phyloP scores from a whole-genome alignment of 2,888 invertebrate species.

The Tetrapedia diversipes region DNA sequence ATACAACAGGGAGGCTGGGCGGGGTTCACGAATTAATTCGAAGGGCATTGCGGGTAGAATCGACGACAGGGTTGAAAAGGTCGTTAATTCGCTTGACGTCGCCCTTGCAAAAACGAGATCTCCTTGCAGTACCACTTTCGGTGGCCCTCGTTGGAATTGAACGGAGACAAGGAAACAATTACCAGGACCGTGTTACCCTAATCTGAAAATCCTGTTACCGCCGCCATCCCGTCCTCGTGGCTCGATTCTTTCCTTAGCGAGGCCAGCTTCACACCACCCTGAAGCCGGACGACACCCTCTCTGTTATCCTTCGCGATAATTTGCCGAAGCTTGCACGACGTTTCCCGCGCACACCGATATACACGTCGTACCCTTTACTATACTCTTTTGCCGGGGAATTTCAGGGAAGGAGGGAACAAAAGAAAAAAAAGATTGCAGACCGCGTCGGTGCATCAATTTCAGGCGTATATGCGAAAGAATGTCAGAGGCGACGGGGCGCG shows the following conservation, averaged over 20 bases:
- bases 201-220: constrained; percentile 72
- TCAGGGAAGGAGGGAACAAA: background rate
- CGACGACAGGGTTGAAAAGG: constrained; percentile 26
- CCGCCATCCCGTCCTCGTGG: constrained; percentile 54
- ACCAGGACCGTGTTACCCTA: constrained; percentile 70
- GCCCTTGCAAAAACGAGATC: constrained; percentile 23
- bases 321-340: constrained; percentile 54
- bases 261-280: constrained; percentile 52
- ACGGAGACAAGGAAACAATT: constrained; percentile 72
- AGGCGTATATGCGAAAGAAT: constrained; percentile 20
- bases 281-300: constrained; percentile 36
- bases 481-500: constrained; percentile 1
- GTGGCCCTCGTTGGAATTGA: constrained; percentile 49
- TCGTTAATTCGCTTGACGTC: constrained; percentile 21
- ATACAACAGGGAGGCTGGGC: too few relatives aligned
- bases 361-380: too few relatives aligned
- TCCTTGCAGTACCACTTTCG: constrained; percentile 40
- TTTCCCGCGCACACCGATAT: too few relatives aligned
- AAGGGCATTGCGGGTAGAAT: too few relatives aligned
- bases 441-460: constrained; percentile 20
- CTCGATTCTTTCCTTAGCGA: constrained; percentile 56
- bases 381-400: background rate
- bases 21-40: constrained; percentile 44
- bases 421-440: background rate
- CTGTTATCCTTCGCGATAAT: constrained; percentile 57